Conservation (phyloP, 2,797 vertebrate genomes). For the Melanotaenia maccullochi region DNA sequence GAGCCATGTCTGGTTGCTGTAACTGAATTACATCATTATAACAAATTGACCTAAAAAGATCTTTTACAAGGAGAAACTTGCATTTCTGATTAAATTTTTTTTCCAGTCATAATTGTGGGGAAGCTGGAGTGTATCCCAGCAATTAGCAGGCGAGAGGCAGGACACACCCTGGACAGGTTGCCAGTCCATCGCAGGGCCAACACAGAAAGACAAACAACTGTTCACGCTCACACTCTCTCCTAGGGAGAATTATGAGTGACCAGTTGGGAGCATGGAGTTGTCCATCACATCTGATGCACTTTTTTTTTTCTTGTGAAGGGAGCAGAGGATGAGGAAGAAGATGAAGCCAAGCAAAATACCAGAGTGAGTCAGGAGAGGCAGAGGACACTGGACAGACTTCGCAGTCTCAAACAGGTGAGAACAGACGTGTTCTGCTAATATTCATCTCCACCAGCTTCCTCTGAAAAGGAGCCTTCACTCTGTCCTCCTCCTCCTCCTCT, state of each 20-base stretch:
- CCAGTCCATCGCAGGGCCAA: too few species aligned
- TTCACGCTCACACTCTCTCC: too few species aligned
- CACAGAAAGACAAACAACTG: too few species aligned
- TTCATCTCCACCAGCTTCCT: not conserved
- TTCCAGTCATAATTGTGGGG: too few species aligned
- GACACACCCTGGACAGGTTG: too few species aligned
- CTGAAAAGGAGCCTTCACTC: not conserved
- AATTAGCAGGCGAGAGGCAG: too few species aligned
- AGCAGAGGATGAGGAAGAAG: constrained; percentile 85
- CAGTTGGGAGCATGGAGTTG: too few species aligned
- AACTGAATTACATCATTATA: not conserved
- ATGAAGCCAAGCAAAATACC: constrained; percentile 87
- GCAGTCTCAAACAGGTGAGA: constrained; percentile 93
- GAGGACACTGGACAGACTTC: constrained; percentile 93
- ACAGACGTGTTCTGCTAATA: accelerated
- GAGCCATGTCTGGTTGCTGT: not conserved
- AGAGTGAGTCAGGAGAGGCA: constrained; percentile 94
- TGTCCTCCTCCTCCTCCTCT: too few species aligned
- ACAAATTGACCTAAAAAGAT: not conserved
- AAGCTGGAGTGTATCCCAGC: too few species aligned
- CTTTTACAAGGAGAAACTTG: not conserved
- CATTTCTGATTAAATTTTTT: not conserved
- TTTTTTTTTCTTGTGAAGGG: constrained; percentile 45
- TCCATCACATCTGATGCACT: too few species aligned
- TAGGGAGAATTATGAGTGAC: too few species aligned